Evolutionary conservation across 2,797 vertebrate species (phyloP).

Genomic region (Yasuhikotakia modesta): DNA sequence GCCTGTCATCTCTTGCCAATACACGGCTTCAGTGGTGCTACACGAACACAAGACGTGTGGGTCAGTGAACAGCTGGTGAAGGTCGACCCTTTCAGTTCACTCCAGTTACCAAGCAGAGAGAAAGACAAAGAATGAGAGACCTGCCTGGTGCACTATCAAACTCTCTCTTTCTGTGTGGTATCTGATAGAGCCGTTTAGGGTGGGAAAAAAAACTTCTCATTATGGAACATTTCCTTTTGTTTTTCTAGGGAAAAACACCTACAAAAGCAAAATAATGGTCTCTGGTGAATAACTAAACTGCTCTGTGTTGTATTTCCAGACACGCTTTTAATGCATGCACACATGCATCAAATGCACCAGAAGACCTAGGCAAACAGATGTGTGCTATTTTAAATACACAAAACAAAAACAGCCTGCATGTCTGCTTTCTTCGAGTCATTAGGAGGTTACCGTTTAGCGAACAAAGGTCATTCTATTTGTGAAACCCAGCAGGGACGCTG

Average conservation of each 20-base stretch:
- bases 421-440: constrained; percentile 2
- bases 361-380: constrained; percentile 8
- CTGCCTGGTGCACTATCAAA: neutral
- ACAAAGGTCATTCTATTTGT: constrained; percentile 39
- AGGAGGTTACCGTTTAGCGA: neutral
- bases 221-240: constrained; percentile 39
- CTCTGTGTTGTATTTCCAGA: neutral
- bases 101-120: constrained; percentile 59
- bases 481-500: constrained; percentile 28
- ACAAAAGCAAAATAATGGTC: neutral
- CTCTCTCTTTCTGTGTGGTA: neutral
- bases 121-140: constrained; percentile 30
- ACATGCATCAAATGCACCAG: neutral
- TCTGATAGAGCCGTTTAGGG: neutral
- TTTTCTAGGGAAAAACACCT: constrained; percentile 20
- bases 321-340: constrained; percentile 14
- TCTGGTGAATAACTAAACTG: neutral
- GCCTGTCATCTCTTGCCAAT: constrained; percentile 47
- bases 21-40: constrained; percentile 34
- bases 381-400: constrained; percentile 7
- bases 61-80: constrained; percentile 73
- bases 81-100: constrained; percentile 48
- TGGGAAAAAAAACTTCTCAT: neutral
- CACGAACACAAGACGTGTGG: constrained; percentile 48
- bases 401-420: neutral